Percentiles rank a stretch among this genome's conserved stretches.
These are phyloP conservation scores for Neocrepidodera transversa DNA, from an alignment of 2,888 invertebrate genomes.

Conservation along the genomic window DNA sequence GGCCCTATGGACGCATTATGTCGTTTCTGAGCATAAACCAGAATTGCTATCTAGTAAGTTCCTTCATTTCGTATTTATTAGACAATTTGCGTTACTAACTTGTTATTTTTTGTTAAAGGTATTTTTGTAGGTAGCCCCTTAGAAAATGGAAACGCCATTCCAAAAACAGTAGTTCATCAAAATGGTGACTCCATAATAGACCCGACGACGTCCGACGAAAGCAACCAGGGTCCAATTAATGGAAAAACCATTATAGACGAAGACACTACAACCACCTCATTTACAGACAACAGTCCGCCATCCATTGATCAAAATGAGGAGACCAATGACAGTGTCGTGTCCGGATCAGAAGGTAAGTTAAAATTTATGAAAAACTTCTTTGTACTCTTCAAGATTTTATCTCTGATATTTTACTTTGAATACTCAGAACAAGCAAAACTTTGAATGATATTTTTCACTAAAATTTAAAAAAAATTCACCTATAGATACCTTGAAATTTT, in stretches of 20 bases:
- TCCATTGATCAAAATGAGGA: constrained; percentile 62
- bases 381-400: too few species aligned
- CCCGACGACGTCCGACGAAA: constrained; percentile 71
- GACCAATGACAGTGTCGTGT: constrained; percentile 64
- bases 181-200: constrained; percentile 61
- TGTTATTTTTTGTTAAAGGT: constrained; percentile 23
- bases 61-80: background rate
- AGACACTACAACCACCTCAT: constrained; percentile 77
- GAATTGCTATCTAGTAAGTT: constrained; percentile 79
- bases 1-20: constrained; percentile 92
- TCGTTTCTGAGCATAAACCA: constrained; percentile 84
- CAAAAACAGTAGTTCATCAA: constrained; percentile 55
- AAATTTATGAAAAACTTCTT: too few species aligned
- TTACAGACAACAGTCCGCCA: constrained; percentile 77
- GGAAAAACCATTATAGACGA: constrained; percentile 65
- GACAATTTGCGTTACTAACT: background rate
- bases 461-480: too few species aligned
- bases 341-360: constrained; percentile 48
- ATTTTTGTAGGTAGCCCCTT: constrained; percentile 50
- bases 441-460: too few species aligned
- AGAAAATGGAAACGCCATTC: constrained; percentile 59
- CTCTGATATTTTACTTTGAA: too few species aligned
- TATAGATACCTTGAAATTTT: too few species aligned
- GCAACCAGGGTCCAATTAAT: constrained; percentile 72
- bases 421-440: too few species aligned